These are phyloP conservation scores for Leptatherina wallacei DNA, from an alignment of 2,797 vertebrate genomes.

Conservation along the genomic window DNA sequence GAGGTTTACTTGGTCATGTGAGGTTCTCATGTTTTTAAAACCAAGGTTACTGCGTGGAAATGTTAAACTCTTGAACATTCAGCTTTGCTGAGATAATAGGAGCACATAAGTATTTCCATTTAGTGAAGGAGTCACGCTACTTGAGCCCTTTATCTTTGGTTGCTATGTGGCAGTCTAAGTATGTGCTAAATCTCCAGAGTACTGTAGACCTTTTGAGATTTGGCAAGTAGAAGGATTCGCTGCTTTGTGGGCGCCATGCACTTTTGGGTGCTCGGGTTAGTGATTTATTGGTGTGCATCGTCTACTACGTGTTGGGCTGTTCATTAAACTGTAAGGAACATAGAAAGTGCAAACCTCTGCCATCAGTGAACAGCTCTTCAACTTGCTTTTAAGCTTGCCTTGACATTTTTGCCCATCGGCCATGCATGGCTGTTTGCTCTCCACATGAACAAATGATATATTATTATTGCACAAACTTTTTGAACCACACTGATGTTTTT, in stretches of 20 bases:
- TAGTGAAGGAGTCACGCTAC: constrained; percentile 30
- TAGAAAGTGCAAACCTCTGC: neutral
- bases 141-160: constrained; percentile 51
- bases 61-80: constrained; percentile 34
- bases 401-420: constrained; percentile 3
- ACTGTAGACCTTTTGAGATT: constrained; percentile 33
- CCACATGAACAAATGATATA: neutral
- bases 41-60: constrained; percentile 43
- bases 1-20: constrained; percentile 8
- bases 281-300: constrained; percentile 16
- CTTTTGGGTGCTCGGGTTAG: constrained; percentile 11
- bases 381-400: neutral
- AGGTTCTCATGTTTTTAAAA: constrained; percentile 3
- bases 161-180: constrained; percentile 58
- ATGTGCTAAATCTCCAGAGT: constrained; percentile 40
- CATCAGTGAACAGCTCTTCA: neutral
- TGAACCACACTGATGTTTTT: neutral
- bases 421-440: neutral
- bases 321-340: constrained; percentile 8
- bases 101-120: constrained; percentile 40
- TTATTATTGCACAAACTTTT: neutral
- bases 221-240: constrained; percentile 21
- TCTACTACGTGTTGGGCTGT: constrained; percentile 13
- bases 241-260: neutral
- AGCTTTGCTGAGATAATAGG: constrained; percentile 41